Evolutionary conservation across 2,797 vertebrate genomes (phyloP).

Genomic region (Acanthornis magna): DNA sequence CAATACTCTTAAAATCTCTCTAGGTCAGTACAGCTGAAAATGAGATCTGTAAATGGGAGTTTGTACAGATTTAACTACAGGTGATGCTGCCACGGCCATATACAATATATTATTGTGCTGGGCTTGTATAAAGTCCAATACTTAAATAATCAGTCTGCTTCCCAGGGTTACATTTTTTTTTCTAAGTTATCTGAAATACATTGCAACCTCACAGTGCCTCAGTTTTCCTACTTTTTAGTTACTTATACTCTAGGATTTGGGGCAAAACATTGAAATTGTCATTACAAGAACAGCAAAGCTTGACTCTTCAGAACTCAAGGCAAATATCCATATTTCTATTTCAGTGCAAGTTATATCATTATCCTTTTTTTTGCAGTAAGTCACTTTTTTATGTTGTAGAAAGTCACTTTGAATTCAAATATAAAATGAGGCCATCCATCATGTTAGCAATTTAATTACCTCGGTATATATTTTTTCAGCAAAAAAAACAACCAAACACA

Average conservation of each 20-base stretch:
- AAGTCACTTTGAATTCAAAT: conserved; percentile 83
- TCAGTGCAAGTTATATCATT: conserved; percentile 1
- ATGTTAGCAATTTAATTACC: conserved; percentile 99
- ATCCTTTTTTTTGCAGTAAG: conserved; percentile 48
- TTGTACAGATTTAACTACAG: background rate
- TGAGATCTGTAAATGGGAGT: background rate
- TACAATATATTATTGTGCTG: background rate
- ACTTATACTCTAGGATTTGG: background rate
- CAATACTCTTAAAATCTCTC: background rate
- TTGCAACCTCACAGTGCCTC: background rate
- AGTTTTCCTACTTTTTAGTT: background rate
- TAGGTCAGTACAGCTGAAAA: background rate
- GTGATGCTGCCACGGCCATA: background rate
- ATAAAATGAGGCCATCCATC: conserved; percentile 91
- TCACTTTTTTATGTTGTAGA: conserved; percentile 62
- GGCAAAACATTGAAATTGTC: background rate
- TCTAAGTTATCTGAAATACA: background rate
- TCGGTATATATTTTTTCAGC: conserved; percentile 90
- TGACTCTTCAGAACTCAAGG: background rate
- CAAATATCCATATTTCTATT: conserved; percentile 53
- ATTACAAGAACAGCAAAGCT: background rate
- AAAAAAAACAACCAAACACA: conserved; percentile 73
- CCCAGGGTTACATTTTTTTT: background rate
- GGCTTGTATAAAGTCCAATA: background rate
- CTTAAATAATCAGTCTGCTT: background rate